Conservation (phyloP, 1,140 invertebrate genomes). For the Tyrophagus putrescentiae region DNA sequence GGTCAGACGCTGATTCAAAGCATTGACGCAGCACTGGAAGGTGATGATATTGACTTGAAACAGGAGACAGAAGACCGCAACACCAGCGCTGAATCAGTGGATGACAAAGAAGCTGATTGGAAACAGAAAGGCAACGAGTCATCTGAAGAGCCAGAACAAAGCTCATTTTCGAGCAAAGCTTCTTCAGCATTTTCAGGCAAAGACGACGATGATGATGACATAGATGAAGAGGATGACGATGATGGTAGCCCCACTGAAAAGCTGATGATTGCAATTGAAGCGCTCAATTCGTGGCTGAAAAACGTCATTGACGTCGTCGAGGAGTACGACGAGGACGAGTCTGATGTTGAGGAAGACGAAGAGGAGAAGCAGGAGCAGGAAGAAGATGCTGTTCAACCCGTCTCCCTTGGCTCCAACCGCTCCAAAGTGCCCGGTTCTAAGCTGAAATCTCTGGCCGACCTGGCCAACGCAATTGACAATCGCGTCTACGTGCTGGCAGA, state of each 20-base stretch:
- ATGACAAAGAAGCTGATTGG: background rate
- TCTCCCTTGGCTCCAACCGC: background rate
- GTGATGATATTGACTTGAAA: no score
- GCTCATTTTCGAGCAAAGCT: no score
- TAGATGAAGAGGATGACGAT: no score
- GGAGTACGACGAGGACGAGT: slow-evolving; percentile 10
- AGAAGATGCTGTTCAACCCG: no score
- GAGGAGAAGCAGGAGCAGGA: background rate
- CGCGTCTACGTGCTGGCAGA: background rate
- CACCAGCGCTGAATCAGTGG: background rate
- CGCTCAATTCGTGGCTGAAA: background rate
- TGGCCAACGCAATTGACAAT: slow-evolving; percentile 10
- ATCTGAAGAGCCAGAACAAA: background rate
- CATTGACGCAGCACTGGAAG: background rate
- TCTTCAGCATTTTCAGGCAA: no score
- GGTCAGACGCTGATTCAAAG: background rate
- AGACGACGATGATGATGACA: no score
- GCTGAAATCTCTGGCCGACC: background rate
- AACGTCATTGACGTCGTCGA: background rate
- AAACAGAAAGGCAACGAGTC: background rate
- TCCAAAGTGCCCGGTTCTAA: background rate
- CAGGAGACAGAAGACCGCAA: no score
- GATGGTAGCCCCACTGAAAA: background rate
- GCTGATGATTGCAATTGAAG: background rate
- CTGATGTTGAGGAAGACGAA: background rate